Evolutionary conservation across 2,888 invertebrate species (phyloP).

Genomic region (Tortrix viridana): DNA sequence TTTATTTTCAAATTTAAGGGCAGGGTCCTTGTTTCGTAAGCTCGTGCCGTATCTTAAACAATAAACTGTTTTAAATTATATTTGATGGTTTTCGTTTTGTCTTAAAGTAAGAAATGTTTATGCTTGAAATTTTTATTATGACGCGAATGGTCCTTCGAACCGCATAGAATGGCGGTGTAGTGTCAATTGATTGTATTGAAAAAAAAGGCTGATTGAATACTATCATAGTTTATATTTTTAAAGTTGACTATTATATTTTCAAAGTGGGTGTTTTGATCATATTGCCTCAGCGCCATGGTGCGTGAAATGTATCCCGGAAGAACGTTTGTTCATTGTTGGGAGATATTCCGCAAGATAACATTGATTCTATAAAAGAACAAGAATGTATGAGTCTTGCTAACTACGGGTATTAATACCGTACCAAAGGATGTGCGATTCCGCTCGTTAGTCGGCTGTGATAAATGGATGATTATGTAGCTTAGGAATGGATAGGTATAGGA

Average conservation of each 20-base stretch:
- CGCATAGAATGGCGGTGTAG: too few relatives aligned
- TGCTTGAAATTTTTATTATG: too few relatives aligned
- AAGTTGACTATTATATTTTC: neutral
- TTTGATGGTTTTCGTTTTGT: neutral
- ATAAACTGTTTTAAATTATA: slow-evolving; percentile 1
- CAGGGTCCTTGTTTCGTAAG: slow-evolving; percentile 5
- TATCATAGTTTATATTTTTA: neutral
- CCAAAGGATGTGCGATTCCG: slow-evolving; percentile 30
- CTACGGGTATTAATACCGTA: slow-evolving; percentile 12
- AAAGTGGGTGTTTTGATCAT: neutral
- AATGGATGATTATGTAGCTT: slow-evolving; percentile 5
- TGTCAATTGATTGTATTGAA: neutral
- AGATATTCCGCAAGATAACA: slow-evolving; percentile 29
- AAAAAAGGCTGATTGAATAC: neutral
- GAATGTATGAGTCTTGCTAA: neutral
- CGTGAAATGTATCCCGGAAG: slow-evolving; percentile 34
- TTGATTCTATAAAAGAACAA: slow-evolving; percentile 34
- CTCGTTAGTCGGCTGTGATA: slow-evolving; percentile 17
- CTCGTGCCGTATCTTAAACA: slow-evolving; percentile 2
- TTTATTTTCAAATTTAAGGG: neutral
- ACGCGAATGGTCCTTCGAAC: too few relatives aligned
- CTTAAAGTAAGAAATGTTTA: neutral
- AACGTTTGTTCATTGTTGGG: slow-evolving; percentile 28
- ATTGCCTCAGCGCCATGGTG: slow-evolving; percentile 8
- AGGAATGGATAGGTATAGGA: too few relatives aligned